Evolutionary conservation across 2,888 invertebrate genomes (phyloP).

Genomic region (Trissolcus brochymenae): DNA sequence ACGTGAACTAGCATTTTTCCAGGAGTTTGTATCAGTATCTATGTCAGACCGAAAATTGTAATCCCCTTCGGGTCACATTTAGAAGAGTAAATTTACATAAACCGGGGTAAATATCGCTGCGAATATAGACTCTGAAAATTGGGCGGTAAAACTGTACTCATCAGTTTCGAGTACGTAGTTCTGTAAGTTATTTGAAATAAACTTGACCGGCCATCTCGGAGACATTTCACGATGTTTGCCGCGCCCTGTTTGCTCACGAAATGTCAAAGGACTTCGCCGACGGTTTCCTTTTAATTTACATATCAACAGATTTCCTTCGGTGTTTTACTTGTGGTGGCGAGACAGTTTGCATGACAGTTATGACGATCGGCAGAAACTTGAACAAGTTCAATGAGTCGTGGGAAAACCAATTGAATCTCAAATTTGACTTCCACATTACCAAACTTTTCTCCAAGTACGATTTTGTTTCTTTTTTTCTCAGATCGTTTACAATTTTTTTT

Average conservation of each 20-base stretch:
- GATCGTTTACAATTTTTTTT: constrained; percentile 69
- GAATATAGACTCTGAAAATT: no score
- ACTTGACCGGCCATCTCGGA: background rate
- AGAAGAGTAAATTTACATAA: no score
- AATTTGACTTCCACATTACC: constrained; percentile 58
- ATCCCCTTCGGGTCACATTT: no score
- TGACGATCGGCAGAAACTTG: constrained; percentile 48
- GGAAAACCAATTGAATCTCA: constrained; percentile 37
- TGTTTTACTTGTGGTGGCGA: constrained; percentile 37
- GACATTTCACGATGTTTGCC: background rate
- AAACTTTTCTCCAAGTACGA: constrained; percentile 65
- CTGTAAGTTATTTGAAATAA: background rate
- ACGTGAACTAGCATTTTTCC: no score
- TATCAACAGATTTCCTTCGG: constrained; percentile 41
- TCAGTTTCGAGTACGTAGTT: background rate
- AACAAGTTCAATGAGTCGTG: constrained; percentile 57
- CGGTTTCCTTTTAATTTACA: constrained; percentile 43
- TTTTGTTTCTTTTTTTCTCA: constrained; percentile 78
- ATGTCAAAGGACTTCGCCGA: constrained; percentile 24
- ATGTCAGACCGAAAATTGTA: no score
- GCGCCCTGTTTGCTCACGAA: constrained; percentile 2
- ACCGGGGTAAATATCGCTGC: no score
- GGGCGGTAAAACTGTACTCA: no score
- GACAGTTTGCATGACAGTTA: constrained; percentile 47
- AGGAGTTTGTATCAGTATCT: no score